Evolutionary conservation across 2,113 vertebrate genomes (phyloP).

Genomic region (Elephantulus edwardii): DNA sequence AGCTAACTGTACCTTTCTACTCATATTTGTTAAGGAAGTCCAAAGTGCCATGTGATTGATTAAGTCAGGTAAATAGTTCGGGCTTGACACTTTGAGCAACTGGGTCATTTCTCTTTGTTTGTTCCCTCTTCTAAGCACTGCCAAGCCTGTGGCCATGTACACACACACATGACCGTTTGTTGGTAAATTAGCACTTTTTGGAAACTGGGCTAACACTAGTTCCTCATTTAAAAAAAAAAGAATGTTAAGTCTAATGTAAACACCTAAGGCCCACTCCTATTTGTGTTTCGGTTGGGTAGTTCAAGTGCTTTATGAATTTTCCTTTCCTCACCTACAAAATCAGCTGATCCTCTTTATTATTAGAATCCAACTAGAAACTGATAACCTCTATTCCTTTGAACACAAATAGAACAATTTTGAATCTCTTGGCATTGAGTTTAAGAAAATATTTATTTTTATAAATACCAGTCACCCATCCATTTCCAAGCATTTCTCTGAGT

Average conservation of each 20-base stretch:
- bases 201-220: conserved; percentile 76
- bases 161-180: conserved; percentile 35
- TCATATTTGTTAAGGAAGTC: conserved; percentile 79
- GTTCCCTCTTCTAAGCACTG: conserved; percentile 54
- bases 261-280: conserved; percentile 74
- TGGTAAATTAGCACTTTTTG: conserved; percentile 80
- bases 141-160: conserved; percentile 48
- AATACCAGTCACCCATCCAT: background rate
- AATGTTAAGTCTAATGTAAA: conserved; percentile 79
- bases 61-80: conserved; percentile 72
- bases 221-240: conserved; percentile 66
- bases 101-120: conserved; percentile 74
- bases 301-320: conserved; percentile 61
- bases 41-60: conserved; percentile 36
- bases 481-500: background rate
- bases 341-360: conserved; percentile 58
- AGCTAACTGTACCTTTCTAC: conserved; percentile 56
- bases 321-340: conserved; percentile 69
- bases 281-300: conserved; percentile 80
- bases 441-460: conserved; percentile 28
- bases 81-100: conserved; percentile 54
- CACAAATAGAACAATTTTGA: background rate
- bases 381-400: conserved; percentile 11
- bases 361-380: background rate
- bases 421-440: background rate